phyloP scores from a whole-genome alignment of 2,797 vertebrate species.

The Pempheris klunzingeri region DNA sequence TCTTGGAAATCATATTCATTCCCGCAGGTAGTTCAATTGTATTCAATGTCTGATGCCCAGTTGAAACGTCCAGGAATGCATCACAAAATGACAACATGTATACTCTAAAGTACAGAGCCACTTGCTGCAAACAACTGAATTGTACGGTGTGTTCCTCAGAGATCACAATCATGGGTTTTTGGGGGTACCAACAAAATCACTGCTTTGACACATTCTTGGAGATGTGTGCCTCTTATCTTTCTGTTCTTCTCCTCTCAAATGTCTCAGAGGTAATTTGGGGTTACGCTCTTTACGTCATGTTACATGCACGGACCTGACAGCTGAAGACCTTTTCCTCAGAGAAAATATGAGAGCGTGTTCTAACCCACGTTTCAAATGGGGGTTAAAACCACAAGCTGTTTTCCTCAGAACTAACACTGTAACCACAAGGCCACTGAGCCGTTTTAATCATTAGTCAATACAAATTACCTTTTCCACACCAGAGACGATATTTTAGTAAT shows the following conservation, averaged over 20 bases:
- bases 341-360: slow-evolving; percentile 38
- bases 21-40: neutral
- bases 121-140: slow-evolving; percentile 17
- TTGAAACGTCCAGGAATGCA: slow-evolving; percentile 11
- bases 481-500: slow-evolving; percentile 55
- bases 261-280: slow-evolving; percentile 31
- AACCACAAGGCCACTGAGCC: slow-evolving; percentile 54
- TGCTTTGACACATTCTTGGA: slow-evolving; percentile 25
- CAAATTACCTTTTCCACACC: slow-evolving; percentile 55
- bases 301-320: slow-evolving; percentile 62
- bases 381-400: slow-evolving; percentile 51
- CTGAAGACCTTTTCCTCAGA: slow-evolving; percentile 48
- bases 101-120: neutral
- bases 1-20: slow-evolving; percentile 29
- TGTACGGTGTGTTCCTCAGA: slow-evolving; percentile 19
- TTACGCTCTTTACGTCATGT: slow-evolving; percentile 42
- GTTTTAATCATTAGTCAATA: slow-evolving; percentile 68
- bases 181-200: neutral
- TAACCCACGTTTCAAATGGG: slow-evolving; percentile 16
- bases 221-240: slow-evolving; percentile 22
- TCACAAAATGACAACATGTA: neutral
- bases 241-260: slow-evolving; percentile 41
- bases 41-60: slow-evolving; percentile 11
- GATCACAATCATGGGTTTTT: slow-evolving; percentile 29
- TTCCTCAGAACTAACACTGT: slow-evolving; percentile 48